Conservation (phyloP, 2,888 invertebrate species). For the Heptascelio sp. region DNA sequence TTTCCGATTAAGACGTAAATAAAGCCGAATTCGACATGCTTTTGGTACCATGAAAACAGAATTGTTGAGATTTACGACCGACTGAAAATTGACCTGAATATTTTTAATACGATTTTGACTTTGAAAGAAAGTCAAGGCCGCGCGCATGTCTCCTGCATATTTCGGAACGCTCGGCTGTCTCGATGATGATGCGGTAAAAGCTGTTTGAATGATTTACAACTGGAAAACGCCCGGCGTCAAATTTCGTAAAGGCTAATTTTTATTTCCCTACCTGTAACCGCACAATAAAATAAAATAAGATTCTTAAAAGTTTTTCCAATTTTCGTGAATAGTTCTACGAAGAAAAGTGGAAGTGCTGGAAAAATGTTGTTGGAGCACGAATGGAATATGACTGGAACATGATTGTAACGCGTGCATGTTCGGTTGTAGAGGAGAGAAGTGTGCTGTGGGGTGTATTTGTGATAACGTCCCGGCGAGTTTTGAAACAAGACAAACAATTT, state of each 20-base stretch:
- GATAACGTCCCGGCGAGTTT: no score
- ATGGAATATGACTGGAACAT: no score
- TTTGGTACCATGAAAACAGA: constrained; percentile 25
- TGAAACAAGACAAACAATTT: no score
- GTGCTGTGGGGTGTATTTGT: no score
- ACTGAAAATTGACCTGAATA: constrained; percentile 50
- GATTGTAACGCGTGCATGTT: no score
- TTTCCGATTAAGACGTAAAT: constrained; percentile 39
- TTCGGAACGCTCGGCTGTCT: constrained; percentile 24
- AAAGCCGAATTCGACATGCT: constrained; percentile 46
- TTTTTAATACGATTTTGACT: constrained; percentile 37
- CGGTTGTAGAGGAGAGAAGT: no score
- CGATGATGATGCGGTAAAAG: constrained; percentile 60
- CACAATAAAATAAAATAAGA: constrained; percentile 24
- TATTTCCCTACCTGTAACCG: constrained; percentile 45
- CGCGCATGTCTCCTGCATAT: constrained; percentile 4
- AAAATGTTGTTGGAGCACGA: no score
- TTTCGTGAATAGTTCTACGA: background rate
- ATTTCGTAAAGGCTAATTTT: constrained; percentile 42
- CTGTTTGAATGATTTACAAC: constrained; percentile 46
- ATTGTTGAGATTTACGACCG: constrained; percentile 51
- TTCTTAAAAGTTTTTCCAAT: background rate
- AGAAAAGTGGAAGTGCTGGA: background rate
- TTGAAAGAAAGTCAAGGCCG: constrained; percentile 54
- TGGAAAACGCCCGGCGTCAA: constrained; percentile 38